These are phyloP conservation scores for Cryptus armator DNA, from an alignment of 2,888 invertebrate genomes.

Conservation along the genomic window DNA sequence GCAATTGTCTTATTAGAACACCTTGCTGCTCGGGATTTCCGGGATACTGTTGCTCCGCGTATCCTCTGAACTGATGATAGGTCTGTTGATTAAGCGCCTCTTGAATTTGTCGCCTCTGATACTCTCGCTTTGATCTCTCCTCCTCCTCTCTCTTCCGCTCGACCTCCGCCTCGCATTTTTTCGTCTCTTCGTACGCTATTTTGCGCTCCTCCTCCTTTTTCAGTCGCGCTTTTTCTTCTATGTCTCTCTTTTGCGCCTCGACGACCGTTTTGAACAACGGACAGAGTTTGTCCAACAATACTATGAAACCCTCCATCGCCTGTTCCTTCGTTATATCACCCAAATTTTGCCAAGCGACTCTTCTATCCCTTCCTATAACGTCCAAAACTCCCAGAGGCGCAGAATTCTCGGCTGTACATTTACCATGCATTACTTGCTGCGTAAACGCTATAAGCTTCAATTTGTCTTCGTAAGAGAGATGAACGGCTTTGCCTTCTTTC, in stretches of 20 bases:
- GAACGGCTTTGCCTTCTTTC: constrained; percentile 98
- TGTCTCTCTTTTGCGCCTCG: constrained; percentile 95
- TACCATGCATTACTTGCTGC: constrained; percentile 96
- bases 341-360: constrained; percentile 96
- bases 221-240: constrained; percentile 91
- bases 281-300: constrained; percentile 94
- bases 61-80: constrained; percentile 94
- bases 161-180: constrained; percentile 85
- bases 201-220: constrained; percentile 87
- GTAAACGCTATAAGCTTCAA: constrained; percentile 96
- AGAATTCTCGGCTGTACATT: constrained; percentile 90
- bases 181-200: constrained; percentile 87
- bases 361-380: constrained; percentile 96
- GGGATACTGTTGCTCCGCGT: constrained; percentile 97
- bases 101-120: constrained; percentile 93
- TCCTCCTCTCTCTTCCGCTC: constrained; percentile 87
- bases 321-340: constrained; percentile 94
- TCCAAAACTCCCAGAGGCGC: constrained; percentile 96
- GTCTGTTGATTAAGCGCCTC: constrained; percentile 98
- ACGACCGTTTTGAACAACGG: constrained; percentile 96
- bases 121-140: constrained; percentile 88
- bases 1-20: constrained; percentile 96
- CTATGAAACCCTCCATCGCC: constrained; percentile 97
- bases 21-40: constrained; percentile 96
- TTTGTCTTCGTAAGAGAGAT: constrained; percentile 97